Evolutionary conservation across 2,113 vertebrate species (phyloP).

Genomic region (Archilochus colubris): DNA sequence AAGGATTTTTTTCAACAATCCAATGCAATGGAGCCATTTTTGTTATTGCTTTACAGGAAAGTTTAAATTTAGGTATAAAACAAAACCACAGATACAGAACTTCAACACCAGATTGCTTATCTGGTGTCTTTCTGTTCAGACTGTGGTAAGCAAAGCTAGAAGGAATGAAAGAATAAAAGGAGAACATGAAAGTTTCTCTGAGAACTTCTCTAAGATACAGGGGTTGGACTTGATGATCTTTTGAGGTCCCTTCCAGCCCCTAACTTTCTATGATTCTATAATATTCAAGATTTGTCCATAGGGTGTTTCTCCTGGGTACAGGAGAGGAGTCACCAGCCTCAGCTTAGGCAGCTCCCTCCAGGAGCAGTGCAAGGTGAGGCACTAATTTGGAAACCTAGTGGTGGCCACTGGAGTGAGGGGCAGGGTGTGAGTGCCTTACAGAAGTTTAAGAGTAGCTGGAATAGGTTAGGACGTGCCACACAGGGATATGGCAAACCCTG

Average conservation of each 20-base stretch:
- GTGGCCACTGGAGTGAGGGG: not conserved
- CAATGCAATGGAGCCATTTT: not conserved
- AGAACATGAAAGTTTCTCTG: not conserved
- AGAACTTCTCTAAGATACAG: not conserved
- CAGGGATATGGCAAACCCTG: not conserved
- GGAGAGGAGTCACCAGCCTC: not conserved
- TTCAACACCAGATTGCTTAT: not conserved
- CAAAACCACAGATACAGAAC: not conserved
- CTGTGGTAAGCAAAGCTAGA: not conserved
- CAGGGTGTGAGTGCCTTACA: not conserved
- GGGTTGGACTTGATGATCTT: too few relatives aligned
- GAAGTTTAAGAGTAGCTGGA: not conserved
- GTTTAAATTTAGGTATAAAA: not conserved
- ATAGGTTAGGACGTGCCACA: not conserved
- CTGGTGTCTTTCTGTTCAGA: not conserved
- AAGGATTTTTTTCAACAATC: not conserved
- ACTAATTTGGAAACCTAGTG: not conserved
- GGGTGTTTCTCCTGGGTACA: not conserved
- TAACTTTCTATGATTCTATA: too few relatives aligned
- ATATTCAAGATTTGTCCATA: not conserved
- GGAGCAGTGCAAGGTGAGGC: not conserved
- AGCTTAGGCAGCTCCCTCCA: not conserved
- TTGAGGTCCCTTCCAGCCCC: too few relatives aligned
- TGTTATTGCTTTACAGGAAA: not conserved
- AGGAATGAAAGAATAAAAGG: not conserved